Evolutionary conservation across 1,140 invertebrate genomes (phyloP).

Genomic region (Mesaphorura yosii): DNA sequence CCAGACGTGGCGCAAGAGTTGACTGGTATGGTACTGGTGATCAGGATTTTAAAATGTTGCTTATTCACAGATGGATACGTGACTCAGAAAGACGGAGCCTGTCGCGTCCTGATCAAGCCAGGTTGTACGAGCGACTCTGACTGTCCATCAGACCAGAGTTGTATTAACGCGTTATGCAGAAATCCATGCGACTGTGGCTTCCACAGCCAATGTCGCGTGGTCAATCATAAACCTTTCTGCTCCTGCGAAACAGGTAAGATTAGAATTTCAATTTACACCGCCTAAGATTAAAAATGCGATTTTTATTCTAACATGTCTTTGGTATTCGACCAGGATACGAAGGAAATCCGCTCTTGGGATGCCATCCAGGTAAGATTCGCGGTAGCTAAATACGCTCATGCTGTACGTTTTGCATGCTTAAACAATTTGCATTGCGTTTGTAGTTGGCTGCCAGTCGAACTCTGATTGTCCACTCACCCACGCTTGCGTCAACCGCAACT

Average conservation of each 20-base stretch:
- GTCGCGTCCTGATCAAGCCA: constrained; percentile 35
- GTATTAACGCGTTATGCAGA: constrained; percentile 57
- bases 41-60: too few species aligned
- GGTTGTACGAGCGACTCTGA: constrained; percentile 66
- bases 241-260: too few species aligned
- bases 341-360: constrained; percentile 54
- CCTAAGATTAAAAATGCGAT: too few species aligned
- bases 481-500: constrained; percentile 71
- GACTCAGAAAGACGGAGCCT: background rate
- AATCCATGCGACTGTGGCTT: constrained; percentile 67
- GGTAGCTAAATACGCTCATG: too few species aligned
- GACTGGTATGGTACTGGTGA: too few species aligned
- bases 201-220: constrained; percentile 65
- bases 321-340: constrained; percentile 68
- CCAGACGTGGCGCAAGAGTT: too few species aligned
- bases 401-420: background rate
- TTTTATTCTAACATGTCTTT: too few species aligned
- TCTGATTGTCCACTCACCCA: constrained; percentile 63
- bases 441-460: constrained; percentile 39
- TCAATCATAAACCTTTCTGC: constrained; percentile 69
- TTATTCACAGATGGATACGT: background rate
- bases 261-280: too few species aligned
- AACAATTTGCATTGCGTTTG: constrained; percentile 13
- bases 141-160: constrained; percentile 57
- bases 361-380: constrained; percentile 32